Evolutionary conservation across 2,113 vertebrate species (phyloP), one percentile per base, ranked within the genome.

Genomic region (Hypanus sabinus): DNA sequence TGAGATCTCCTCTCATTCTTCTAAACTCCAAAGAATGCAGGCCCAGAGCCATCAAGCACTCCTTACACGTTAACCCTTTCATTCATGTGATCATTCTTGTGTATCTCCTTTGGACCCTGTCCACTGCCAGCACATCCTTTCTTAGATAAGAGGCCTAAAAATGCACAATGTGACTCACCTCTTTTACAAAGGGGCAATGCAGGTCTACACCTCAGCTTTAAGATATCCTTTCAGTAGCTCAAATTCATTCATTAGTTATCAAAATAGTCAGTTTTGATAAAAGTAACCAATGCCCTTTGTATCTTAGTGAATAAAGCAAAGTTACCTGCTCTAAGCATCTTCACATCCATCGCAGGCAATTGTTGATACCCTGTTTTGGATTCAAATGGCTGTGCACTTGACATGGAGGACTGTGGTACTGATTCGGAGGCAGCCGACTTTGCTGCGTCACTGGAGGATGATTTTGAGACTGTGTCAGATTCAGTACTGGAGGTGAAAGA

Each of bases 271-370:
- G 14, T 88, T 65, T 33, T 33, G 14, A 68, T 33, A 83, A 83
- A 9, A 60, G 8, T 27, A 80, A 33, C 33, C 79, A 81, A 46
- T 46, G 10, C 57, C n/a, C n/a, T 30, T 16, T 62, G 57, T 62
- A 12, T 27, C 24, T 16, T 30, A 7, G 18, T 33, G 83, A 90
- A 90, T 33, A 65, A 65, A 65, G 68, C 36, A 14, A 70, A 38
- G 9, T 73, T 93, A 93, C 91, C 91, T 93, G 91, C 14, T 73
- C 20, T 71, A 55, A 93, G 68, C 18, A 55, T 27, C 36, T 93
- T 70, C 68, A 27, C 36, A 16, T 70, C 70, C 22, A 20, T 24
- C 33, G 91, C 10, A 55, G 91, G 24, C 11, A 22, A 30, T 55
- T 93, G 91, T 12, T 68, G 87, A 33, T 90, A 60, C 22, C 60